phyloP scores from a whole-genome alignment of 2,797 vertebrate species.

The Tenualosa ilisha region DNA sequence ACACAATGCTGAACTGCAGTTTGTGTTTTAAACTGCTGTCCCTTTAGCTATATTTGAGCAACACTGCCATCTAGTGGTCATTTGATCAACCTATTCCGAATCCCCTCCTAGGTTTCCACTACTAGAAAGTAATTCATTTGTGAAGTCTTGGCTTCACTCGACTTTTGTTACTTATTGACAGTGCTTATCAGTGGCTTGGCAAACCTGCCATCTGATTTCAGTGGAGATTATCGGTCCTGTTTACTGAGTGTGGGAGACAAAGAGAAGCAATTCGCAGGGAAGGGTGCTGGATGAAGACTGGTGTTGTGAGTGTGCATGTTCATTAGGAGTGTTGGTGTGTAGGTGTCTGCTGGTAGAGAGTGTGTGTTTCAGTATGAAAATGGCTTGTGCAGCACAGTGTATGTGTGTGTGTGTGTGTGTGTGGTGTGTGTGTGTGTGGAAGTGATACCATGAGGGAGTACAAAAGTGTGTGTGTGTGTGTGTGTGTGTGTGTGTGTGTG shows the following conservation, averaged over 20 bases:
- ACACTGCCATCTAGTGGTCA: neutral
- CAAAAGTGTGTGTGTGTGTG: too few species aligned
- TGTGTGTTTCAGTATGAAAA: too few species aligned
- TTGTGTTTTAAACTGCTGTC: neutral
- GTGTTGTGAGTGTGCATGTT: neutral
- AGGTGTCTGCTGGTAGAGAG: neutral
- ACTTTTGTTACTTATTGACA: neutral
- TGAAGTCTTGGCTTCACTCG: neutral
- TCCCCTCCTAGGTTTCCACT: neutral
- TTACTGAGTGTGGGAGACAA: neutral
- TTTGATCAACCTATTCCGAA: neutral
- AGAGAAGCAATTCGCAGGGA: neutral
- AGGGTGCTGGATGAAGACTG: neutral
- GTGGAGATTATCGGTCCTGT: neutral
- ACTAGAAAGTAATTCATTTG: neutral
- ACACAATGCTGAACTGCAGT: neutral
- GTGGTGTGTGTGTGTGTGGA: too few species aligned
- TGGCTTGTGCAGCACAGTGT: too few species aligned
- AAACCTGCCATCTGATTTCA: neutral
- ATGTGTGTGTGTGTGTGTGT: too few species aligned
- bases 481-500: too few species aligned
- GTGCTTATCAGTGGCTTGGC: neutral
- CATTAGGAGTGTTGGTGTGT: neutral
- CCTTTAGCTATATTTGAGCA: neutral
- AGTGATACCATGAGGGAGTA: too few species aligned